Conservation (phyloP, 2,888 invertebrate species). For the Pollenia griseotomentosa region DNA sequence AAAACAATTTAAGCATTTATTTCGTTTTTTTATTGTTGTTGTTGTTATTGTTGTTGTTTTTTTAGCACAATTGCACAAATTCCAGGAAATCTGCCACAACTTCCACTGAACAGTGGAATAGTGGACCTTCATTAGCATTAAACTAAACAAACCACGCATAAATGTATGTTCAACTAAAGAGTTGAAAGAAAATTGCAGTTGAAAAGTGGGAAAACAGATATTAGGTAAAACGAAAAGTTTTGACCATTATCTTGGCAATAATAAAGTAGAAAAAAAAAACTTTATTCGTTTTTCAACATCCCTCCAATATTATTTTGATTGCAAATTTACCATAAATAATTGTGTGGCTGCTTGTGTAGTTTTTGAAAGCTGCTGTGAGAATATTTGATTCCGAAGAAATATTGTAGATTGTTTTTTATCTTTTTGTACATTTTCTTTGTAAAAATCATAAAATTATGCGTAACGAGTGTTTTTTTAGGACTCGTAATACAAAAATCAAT, state of each 20-base stretch:
- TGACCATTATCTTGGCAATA: background rate
- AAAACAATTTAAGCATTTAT: conserved; percentile 48
- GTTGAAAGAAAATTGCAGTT: conserved; percentile 47
- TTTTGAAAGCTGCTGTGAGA: conserved; percentile 39
- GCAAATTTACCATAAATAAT: conserved; percentile 65
- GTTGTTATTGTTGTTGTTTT: background rate
- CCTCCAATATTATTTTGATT: conserved; percentile 17
- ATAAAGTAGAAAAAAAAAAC: no score
- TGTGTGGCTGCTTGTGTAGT: conserved; percentile 31
- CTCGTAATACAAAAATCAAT: conserved; percentile 30
- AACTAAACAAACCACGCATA: conserved; percentile 66
- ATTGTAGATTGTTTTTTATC: background rate
- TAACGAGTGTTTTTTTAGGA: conserved; percentile 56
- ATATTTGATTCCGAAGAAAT: conserved; percentile 48
- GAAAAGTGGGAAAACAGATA: conserved; percentile 24
- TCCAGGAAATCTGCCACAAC: conserved; percentile 51
- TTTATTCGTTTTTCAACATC: no score
- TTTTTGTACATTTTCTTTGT: conserved; percentile 18
- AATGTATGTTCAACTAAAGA: conserved; percentile 60
- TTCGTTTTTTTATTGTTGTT: background rate
- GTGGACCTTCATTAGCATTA: conserved; percentile 71
- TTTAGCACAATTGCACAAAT: conserved; percentile 41
- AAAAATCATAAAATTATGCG: conserved; percentile 67
- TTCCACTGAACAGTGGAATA: conserved; percentile 11
- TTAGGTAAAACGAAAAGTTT: conserved; percentile 4